These are phyloP conservation scores for Odontomyia ornata DNA, from an alignment of 2,888 invertebrate species.

Conservation along the genomic window DNA sequence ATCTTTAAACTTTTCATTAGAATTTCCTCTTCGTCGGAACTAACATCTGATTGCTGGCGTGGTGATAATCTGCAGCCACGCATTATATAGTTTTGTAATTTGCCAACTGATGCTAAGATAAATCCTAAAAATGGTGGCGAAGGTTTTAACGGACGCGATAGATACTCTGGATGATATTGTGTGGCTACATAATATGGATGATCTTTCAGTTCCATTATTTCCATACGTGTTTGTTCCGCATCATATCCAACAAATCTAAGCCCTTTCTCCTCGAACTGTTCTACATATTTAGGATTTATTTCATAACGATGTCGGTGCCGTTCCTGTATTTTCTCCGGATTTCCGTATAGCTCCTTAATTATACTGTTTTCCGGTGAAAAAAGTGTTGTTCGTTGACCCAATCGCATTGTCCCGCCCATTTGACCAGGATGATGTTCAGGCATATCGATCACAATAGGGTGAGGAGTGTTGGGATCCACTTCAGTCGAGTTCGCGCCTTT, in stretches of 20 bases:
- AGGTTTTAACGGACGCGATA: slow-evolving; percentile 88
- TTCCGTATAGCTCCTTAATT: slow-evolving; percentile 79
- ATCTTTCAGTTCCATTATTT: slow-evolving; percentile 84
- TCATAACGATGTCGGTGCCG: slow-evolving; percentile 97
- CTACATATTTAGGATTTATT: slow-evolving; percentile 90
- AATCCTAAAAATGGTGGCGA: slow-evolving; percentile 96
- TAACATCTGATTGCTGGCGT: slow-evolving; percentile 77
- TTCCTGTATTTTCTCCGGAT: slow-evolving; percentile 84
- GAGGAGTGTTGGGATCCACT: slow-evolving; percentile 74
- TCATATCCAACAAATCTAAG: slow-evolving; percentile 90
- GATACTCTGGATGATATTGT: slow-evolving; percentile 98
- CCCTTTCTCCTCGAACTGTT: slow-evolving; percentile 80
- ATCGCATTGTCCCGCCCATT: slow-evolving; percentile 97
- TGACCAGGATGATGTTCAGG: slow-evolving; percentile 95
- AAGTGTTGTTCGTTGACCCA: slow-evolving; percentile 90
- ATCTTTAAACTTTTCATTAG: slow-evolving; percentile 49
- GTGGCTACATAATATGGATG: slow-evolving; percentile 96
- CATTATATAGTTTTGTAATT: slow-evolving; percentile 76
- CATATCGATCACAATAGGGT: slow-evolving; percentile 96
- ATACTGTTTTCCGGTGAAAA: slow-evolving; percentile 72
- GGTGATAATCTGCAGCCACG: slow-evolving; percentile 81
- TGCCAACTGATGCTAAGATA: slow-evolving; percentile 87
- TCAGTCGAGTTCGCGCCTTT: slow-evolving; percentile 88
- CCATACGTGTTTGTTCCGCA: slow-evolving; percentile 88
- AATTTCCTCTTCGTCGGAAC: slow-evolving; percentile 67